phyloP scores from a whole-genome alignment of 2,888 invertebrate genomes.

The Synanthedon myopaeformis region DNA sequence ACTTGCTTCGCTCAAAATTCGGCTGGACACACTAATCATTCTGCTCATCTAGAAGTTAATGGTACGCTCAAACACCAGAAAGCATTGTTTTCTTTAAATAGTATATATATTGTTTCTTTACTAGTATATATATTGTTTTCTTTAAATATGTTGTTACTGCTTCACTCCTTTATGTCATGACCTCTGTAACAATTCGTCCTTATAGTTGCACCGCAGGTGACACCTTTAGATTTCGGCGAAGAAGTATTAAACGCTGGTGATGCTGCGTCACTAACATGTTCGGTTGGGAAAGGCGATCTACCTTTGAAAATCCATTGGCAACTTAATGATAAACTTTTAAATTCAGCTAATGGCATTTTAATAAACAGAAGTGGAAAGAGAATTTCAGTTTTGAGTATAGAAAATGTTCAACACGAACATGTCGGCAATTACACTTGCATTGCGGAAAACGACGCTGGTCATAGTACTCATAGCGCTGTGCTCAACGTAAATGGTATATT shows the following conservation, averaged over 20 bases:
- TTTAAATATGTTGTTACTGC: no score
- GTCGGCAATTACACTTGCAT: conserved; percentile 74
- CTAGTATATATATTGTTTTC: no score
- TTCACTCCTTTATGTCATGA: neutral
- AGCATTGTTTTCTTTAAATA: neutral
- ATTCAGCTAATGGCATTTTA: conserved; percentile 68
- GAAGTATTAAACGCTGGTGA: conserved; percentile 80
- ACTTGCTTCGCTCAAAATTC: conserved; percentile 73
- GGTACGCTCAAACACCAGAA: conserved; percentile 42
- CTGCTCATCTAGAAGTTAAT: conserved; percentile 71
- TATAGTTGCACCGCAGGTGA: conserved; percentile 83
- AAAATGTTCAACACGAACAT: conserved; percentile 70
- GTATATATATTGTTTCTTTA: no score
- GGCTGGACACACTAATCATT: conserved; percentile 69
- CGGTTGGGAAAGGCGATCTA: conserved; percentile 79
- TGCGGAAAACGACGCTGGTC: conserved; percentile 75
- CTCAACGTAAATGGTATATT: conserved; percentile 77
- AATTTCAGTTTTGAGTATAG: conserved; percentile 77
- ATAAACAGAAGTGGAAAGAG: conserved; percentile 73
- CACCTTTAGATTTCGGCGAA: conserved; percentile 82
- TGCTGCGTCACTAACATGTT: conserved; percentile 76
- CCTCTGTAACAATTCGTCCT: conserved; percentile 1
- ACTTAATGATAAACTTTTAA: conserved; percentile 69
- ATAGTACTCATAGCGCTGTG: conserved; percentile 72
- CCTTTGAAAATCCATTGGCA: conserved; percentile 79